A percentile compares a stretch with the other conserved stretches of the same genome.
Evolutionary conservation across 1,140 invertebrate species (phyloP).

Genomic region (Ceratina australensis): DNA sequence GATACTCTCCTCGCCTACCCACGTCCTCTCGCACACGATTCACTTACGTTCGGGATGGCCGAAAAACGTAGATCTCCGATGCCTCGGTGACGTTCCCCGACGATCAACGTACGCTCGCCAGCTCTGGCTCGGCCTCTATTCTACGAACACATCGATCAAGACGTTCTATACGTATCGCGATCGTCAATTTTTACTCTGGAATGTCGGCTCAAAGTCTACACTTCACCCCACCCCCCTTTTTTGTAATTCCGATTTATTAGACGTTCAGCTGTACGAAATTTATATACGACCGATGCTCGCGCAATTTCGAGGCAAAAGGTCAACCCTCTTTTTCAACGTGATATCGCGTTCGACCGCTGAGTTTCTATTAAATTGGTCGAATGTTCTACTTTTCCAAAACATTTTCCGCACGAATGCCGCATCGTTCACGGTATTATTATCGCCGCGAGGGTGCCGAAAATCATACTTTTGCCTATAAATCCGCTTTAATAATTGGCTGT

Average conservation of each 20-base stretch:
- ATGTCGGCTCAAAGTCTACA: slow-evolving; percentile 54
- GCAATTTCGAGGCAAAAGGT: slow-evolving; percentile 14
- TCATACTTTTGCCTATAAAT: slow-evolving; percentile 15
- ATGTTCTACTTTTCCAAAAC: slow-evolving; percentile 50
- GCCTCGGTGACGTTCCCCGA: slow-evolving; percentile 29
- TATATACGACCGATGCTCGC: not conserved
- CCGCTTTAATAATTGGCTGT: not conserved
- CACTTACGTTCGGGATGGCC: slow-evolving; percentile 9
- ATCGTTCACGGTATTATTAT: not conserved
- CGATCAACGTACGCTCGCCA: slow-evolving; percentile 22
- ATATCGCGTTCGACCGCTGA: slow-evolving; percentile 15
- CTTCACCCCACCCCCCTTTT: slow-evolving; percentile 39
- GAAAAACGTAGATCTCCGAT: slow-evolving; percentile 21
- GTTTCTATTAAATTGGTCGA: slow-evolving; percentile 39
- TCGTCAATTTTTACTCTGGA: slow-evolving; percentile 48
- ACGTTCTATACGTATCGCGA: slow-evolving; percentile 23
- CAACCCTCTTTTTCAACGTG: slow-evolving; percentile 7
- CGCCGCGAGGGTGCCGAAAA: not conserved
- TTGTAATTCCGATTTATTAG: slow-evolving; percentile 53
- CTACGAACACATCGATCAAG: slow-evolving; percentile 35
- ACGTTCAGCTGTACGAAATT: slow-evolving; percentile 43
- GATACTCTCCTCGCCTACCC: slow-evolving; percentile 26
- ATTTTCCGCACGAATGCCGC: not conserved
- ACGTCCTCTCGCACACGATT: slow-evolving; percentile 28
- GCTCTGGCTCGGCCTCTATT: slow-evolving; percentile 19